Evolutionary conservation across 2,888 invertebrate species (phyloP).

Genomic region (Yponomeuta sedellus): DNA sequence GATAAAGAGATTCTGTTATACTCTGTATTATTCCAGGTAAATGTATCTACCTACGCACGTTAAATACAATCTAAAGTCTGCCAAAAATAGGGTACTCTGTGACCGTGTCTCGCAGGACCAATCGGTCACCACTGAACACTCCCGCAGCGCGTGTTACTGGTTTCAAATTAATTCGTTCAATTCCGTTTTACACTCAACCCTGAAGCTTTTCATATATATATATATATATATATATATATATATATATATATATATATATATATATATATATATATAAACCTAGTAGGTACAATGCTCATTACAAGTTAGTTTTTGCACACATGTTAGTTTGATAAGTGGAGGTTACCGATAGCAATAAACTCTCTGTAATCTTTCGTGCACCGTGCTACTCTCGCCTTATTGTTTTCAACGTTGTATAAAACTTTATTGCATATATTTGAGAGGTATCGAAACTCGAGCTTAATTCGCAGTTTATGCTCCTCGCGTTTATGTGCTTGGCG

Average conservation of each 20-base stretch:
- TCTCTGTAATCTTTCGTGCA: background rate
- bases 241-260: too few relatives aligned
- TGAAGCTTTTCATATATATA: background rate
- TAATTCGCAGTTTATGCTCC: constrained; percentile 67
- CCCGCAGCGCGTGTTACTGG: constrained; percentile 8
- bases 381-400: constrained; percentile 26
- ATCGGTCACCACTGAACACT: constrained; percentile 10
- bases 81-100: background rate
- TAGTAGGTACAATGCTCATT: background rate
- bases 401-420: constrained; percentile 41
- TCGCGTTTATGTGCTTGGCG: constrained; percentile 60
- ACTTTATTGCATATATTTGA: constrained; percentile 58
- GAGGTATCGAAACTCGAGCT: constrained; percentile 64
- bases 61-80: too few relatives aligned
- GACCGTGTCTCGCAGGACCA: background rate
- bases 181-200: background rate
- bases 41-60: too few relatives aligned
- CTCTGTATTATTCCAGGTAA: too few relatives aligned
- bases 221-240: too few relatives aligned
- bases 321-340: background rate
- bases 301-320: background rate
- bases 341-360: background rate
- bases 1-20: too few relatives aligned
- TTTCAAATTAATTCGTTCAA: constrained; percentile 12
- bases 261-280: too few relatives aligned